phyloP scores from a whole-genome alignment of 1,140 invertebrate species.

The Camponotus floridanus region DNA sequence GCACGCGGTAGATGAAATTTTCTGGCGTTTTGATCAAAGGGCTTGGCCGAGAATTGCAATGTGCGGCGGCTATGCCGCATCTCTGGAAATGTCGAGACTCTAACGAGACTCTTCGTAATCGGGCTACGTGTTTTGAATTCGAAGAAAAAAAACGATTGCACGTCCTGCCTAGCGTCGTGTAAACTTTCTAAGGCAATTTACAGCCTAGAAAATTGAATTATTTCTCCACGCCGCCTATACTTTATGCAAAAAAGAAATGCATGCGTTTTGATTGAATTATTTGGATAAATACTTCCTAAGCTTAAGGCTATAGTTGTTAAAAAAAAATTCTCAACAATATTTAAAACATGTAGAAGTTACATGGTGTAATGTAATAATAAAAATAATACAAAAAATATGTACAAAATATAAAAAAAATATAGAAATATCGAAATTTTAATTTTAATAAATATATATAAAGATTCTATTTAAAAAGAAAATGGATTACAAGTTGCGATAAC shows the following conservation, averaged over 20 bases:
- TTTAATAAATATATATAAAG: background rate
- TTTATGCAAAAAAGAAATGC: background rate
- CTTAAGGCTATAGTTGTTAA: background rate
- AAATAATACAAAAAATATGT: background rate
- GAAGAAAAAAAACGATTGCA: constrained; percentile 61
- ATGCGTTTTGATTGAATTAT: background rate
- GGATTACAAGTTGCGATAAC: too few species aligned
- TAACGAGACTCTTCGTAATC: constrained; percentile 56
- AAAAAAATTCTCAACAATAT: background rate
- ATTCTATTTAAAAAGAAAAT: background rate
- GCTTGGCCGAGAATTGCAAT: constrained; percentile 18
- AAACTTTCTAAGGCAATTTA: constrained; percentile 50
- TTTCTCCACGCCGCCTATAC: background rate
- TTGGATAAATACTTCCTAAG: background rate
- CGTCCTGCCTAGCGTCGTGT: constrained; percentile 8
- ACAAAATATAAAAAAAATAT: too few species aligned
- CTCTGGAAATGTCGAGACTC: constrained; percentile 44
- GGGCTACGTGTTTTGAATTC: constrained; percentile 48
- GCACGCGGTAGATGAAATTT: constrained; percentile 65
- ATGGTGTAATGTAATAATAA: background rate
- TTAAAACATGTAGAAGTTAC: background rate
- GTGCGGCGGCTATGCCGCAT: background rate
- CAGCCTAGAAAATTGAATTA: constrained; percentile 45
- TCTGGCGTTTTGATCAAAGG: constrained; percentile 71
- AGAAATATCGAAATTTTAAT: too few species aligned